Base-by-base conservation (phyloP, 2,797 vertebrate species). In the Sardinella longiceps region DNA sequence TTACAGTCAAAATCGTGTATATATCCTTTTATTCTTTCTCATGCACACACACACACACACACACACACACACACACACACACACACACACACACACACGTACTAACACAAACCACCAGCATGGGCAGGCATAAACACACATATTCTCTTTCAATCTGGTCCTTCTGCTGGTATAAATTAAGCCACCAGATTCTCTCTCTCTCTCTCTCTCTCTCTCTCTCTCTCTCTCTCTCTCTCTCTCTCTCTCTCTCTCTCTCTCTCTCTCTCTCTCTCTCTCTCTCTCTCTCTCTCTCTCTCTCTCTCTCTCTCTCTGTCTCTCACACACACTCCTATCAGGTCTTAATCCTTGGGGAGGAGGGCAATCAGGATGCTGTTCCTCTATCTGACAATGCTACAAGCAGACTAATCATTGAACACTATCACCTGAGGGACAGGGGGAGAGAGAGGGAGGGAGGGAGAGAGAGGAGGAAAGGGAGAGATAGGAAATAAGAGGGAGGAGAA, bases 331-430 rank as follows among this genome's bases (percentile, higher is more conserved):
- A 56, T 56, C 53, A 11, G 7, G 7, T 53, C 45, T 86, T 84
- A 80, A 53, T 82, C 83, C 30, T 1, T 37, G 60, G 48, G 81
- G 81, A 86, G 82, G 43, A 58, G 33, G 74, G 83, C 77, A 53
- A 84, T 85, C 86, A 83, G 87, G 70, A 84, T 85, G 70, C 60
- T 86, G 80, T 53, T 77, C 46, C 77, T 86, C 63, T 20, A 37
- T 82, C 81, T 84, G 85, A 85, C 85, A 87, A 28, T 51, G 56
- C 84, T 84, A 87, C 80, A 48, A 83, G 50, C 51, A 58, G 60
- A 80, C 46, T 80, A 84, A 83, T 83, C 87, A 84, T 80, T 37
- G 45, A 81, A 84, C 20, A 12, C 77, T 81, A 77, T 39, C 81
- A 37, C 3, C 48, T n/a, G 60, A 30, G 48, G 9, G 82, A 83